Evolutionary conservation across 2,113 vertebrate genomes (phyloP).

Genomic region (Ranitomeya variabilis): DNA sequence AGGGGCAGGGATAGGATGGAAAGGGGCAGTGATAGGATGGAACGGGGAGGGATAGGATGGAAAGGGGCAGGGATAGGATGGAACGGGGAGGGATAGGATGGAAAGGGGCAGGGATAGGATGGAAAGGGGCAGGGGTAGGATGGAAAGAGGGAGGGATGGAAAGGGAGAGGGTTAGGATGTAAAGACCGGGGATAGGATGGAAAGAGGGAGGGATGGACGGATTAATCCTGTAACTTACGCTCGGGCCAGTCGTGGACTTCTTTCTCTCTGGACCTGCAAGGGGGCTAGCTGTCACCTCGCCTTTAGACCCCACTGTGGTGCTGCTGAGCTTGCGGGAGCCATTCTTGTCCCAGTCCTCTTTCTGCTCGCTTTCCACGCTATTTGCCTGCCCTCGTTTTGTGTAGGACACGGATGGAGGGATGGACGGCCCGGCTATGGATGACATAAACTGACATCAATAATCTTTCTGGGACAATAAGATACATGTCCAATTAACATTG

Average conservation of each 20-base stretch:
- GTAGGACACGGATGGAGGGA: slow-evolving; percentile 90
- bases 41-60: background rate
- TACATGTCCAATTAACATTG: too few relatives aligned
- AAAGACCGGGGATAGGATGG: too few relatives aligned
- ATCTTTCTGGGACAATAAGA: background rate
- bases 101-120: background rate
- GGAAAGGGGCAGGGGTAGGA: background rate
- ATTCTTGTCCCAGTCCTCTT: slow-evolving; percentile 89
- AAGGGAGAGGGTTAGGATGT: too few relatives aligned
- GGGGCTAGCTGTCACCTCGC: slow-evolving; percentile 89
- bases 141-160: too few relatives aligned
- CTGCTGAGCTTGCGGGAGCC: slow-evolving; percentile 84
- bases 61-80: too few relatives aligned
- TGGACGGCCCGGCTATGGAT: slow-evolving; percentile 85
- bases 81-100: background rate
- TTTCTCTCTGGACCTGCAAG: slow-evolving; percentile 90
- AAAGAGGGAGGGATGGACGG: background rate
- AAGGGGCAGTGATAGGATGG: too few relatives aligned
- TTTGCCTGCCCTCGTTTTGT: slow-evolving; percentile 91
- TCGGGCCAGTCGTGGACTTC: slow-evolving; percentile 83
- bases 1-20: too few relatives aligned
- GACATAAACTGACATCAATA: background rate
- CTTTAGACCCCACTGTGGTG: slow-evolving; percentile 82
- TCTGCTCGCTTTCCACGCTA: slow-evolving; percentile 94
- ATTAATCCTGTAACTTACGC: slow-evolving; percentile 75